A percentile compares a stretch with the other conserved stretches of the same genome.
phyloP scores from a whole-genome alignment of 2,888 invertebrate genomes.

The Caenorhabditis japonica region DNA sequence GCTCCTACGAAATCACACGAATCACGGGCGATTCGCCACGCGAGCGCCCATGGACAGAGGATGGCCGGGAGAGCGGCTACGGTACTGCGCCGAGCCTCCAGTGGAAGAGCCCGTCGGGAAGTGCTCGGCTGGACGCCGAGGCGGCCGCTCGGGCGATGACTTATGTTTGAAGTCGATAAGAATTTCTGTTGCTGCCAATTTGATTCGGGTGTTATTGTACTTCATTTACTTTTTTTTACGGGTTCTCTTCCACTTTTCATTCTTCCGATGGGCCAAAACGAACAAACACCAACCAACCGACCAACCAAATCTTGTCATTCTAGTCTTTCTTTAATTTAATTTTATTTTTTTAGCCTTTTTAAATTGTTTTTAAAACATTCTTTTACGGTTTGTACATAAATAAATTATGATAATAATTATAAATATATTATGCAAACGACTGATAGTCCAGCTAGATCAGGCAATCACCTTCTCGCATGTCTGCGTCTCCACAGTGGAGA shows the following conservation, averaged over 20 bases:
- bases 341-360: constrained; percentile 22
- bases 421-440: not conserved
- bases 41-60: constrained; percentile 35
- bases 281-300: no score
- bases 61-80: constrained; percentile 67
- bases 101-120: constrained; percentile 66
- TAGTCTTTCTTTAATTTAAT: constrained; percentile 42
- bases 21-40: constrained; percentile 44
- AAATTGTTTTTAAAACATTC: constrained; percentile 7
- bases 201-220: constrained; percentile 13
- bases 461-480: no score
- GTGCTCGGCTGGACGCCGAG: constrained; percentile 45
- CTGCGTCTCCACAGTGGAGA: no score
- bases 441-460: no score
- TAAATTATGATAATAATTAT: not conserved
- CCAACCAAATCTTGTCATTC: no score
- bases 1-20: constrained; percentile 50
- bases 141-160: constrained; percentile 59
- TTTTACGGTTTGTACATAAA: constrained; percentile 25
- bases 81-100: constrained; percentile 64
- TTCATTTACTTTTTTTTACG: constrained; percentile 14
- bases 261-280: constrained; percentile 47
- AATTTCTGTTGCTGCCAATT: not conserved
- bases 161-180: constrained; percentile 62
- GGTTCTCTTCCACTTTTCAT: constrained; percentile 18